A percentile compares a stretch with the other conserved stretches of the same genome.
phyloP scores from a whole-genome alignment of 2,797 vertebrate genomes.

The Sylvia borin region DNA sequence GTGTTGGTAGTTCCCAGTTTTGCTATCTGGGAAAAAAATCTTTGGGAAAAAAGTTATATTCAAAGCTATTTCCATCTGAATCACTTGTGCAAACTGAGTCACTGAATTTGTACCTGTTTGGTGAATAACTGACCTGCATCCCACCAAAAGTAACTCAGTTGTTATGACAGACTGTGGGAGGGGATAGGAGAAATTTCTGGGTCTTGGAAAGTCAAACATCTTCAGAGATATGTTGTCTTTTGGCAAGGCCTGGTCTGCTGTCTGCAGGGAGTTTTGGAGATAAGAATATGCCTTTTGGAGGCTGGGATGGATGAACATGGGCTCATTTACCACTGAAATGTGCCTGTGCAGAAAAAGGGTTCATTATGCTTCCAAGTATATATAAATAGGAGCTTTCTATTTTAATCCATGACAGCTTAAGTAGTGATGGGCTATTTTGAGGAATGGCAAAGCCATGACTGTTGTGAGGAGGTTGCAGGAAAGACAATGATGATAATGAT shows the following conservation, averaged over 20 bases:
- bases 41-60: background rate
- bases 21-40: background rate
- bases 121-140: background rate
- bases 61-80: background rate
- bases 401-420: slow-evolving; percentile 37
- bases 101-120: background rate
- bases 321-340: background rate
- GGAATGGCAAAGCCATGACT: background rate
- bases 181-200: background rate
- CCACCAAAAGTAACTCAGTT: background rate
- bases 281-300: background rate
- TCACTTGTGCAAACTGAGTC: background rate
- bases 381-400: slow-evolving; percentile 25
- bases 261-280: background rate
- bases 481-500: background rate
- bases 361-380: background rate
- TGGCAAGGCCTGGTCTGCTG: background rate
- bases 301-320: background rate
- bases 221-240: background rate
- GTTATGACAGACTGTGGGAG: background rate
- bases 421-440: slow-evolving; percentile 8
- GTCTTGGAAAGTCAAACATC: background rate
- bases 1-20: background rate
- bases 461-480: background rate
- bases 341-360: background rate